Evolutionary conservation across 2,797 vertebrate species (phyloP).

Genomic region (Pseudochaenichthys georgianus): DNA sequence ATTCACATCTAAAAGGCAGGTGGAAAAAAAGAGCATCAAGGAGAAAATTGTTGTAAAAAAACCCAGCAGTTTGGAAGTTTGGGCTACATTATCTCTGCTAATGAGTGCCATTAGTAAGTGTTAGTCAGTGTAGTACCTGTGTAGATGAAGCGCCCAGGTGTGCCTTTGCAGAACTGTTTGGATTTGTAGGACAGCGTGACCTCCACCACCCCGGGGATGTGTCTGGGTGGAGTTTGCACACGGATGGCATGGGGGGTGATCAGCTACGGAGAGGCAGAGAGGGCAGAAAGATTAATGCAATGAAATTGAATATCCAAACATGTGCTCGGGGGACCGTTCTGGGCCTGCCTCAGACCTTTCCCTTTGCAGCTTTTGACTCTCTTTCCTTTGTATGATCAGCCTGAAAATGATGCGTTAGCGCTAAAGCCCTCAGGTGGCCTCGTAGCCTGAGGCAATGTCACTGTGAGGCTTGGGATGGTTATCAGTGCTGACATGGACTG

Average conservation of each 20-base stretch:
- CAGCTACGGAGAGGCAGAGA: conserved; percentile 83
- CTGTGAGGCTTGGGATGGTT: conserved; percentile 76
- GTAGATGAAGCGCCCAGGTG: conserved; percentile 98
- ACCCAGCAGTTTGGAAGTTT: neutral
- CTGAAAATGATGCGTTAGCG: conserved; percentile 71
- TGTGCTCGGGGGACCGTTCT: conserved; percentile 48
- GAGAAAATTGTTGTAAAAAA: conserved; percentile 9
- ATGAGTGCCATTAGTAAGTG: conserved; percentile 27
- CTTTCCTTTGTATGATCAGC: conserved; percentile 73
- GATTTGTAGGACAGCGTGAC: conserved; percentile 99
- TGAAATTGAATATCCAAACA: conserved; percentile 62
- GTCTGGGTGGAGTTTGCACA: conserved; percentile 94
- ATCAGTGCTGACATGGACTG: conserved; percentile 74
- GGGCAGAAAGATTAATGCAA: conserved; percentile 60
- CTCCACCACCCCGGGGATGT: conserved; percentile 95
- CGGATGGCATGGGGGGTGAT: conserved; percentile 98
- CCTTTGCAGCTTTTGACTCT: conserved; percentile 67
- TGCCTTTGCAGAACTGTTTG: conserved; percentile 99
- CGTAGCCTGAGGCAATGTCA: conserved; percentile 78
- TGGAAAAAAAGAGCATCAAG: conserved; percentile 21
- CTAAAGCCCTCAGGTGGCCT: conserved; percentile 76
- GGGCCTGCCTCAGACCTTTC: conserved; percentile 48
- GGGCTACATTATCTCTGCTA: conserved; percentile 4
- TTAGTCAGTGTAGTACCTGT: conserved; percentile 88
- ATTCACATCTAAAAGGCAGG: conserved; percentile 2